Percentiles rank a stretch among this genome's conserved stretches.
Evolutionary conservation across 2,113 vertebrate genomes (phyloP).

Genomic region (Rhinogobius similis): DNA sequence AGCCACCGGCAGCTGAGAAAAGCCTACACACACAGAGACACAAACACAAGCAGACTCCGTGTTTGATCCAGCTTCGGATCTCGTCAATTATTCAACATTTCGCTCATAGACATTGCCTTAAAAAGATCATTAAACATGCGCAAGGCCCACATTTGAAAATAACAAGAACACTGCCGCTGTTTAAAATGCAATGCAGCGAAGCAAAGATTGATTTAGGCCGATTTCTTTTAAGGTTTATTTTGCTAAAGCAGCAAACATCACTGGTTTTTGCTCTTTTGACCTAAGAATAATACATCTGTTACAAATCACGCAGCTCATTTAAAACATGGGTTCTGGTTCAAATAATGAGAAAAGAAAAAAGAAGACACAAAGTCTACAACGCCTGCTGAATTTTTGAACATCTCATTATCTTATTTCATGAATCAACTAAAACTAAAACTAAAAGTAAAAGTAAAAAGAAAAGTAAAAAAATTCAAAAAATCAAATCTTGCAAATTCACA

Average conservation of each 20-base stretch:
- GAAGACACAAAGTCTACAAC: not conserved
- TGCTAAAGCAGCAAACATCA: slow-evolving; percentile 23
- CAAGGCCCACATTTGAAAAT: slow-evolving; percentile 69
- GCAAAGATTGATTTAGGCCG: slow-evolving; percentile 61
- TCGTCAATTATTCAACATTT: slow-evolving; percentile 79
- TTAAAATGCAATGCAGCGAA: slow-evolving; percentile 62
- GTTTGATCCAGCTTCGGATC: slow-evolving; percentile 74
- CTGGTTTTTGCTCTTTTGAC: slow-evolving; percentile 14
- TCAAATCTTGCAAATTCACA: not conserved
- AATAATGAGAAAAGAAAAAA: not conserved
- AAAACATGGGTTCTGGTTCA: not conserved
- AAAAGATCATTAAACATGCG: slow-evolving; percentile 74
- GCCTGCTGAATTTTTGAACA: not conserved
- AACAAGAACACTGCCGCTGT: slow-evolving; percentile 63
- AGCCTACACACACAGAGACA: slow-evolving; percentile 42
- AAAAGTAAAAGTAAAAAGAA: not conserved
- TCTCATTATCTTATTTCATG: not conserved
- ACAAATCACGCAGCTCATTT: not conserved
- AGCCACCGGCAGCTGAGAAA: slow-evolving; percentile 29
- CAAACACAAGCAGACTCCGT: slow-evolving; percentile 63
- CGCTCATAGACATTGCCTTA: slow-evolving; percentile 73
- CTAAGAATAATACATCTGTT: slow-evolving; percentile 17
- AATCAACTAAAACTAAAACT: too few species aligned
- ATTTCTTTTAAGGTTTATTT: slow-evolving; percentile 30
- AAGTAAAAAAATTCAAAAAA: not conserved